Base-by-base conservation (phyloP, 2,113 vertebrate genomes). In the Petrocephalus microphthalmus region DNA sequence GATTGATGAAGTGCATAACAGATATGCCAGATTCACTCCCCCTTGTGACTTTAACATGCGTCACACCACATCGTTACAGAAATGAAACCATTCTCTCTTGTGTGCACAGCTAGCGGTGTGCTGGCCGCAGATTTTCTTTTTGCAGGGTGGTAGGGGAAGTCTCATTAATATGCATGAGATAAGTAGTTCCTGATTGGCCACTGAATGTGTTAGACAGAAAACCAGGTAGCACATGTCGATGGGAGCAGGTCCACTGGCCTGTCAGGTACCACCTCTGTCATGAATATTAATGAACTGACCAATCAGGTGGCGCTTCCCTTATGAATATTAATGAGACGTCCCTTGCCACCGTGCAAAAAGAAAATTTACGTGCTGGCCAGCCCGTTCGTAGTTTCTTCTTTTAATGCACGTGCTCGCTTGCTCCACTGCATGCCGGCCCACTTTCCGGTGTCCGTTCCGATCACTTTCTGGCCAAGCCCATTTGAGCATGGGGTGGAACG, bases 1-100 rank as follows among this genome's bases (percentile, higher is more conserved):
- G 94, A 95, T 94, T 94, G 94, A 95, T 95, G 94, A 95, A 94
- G 93, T 94, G 93, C 94, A 95, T 94, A 95, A 95, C 94, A 93
- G 94, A 94, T 94, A 92, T 95, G 93, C 94, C 92, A 93, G 93
- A 94, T 92, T 94, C 94, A 93, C 92, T 94, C 91, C 92, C 93
- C 90, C 89, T 91, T 93, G 92, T 92, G 93, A 93, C 91, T 91
- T 92, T 92, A 92, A 93, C 92, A 90, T 82, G 91, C 91, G 90
- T 91, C 93, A 92, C 93, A 91, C 93, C 89, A 88, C 92, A 93
- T 92, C 88, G 92, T 93, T 94, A 93, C 93, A 93, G 92, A 89
- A 74, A 86, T 45, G 81, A 83, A 88, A 88, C 56, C 53, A n/a
- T 82, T 53, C 83, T 15, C 54, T 67, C 42, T 52, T 45, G 83